These are phyloP conservation scores for Drosophila meridionalis DNA, from an alignment of 2,888 invertebrate genomes.

Conservation along the genomic window DNA sequence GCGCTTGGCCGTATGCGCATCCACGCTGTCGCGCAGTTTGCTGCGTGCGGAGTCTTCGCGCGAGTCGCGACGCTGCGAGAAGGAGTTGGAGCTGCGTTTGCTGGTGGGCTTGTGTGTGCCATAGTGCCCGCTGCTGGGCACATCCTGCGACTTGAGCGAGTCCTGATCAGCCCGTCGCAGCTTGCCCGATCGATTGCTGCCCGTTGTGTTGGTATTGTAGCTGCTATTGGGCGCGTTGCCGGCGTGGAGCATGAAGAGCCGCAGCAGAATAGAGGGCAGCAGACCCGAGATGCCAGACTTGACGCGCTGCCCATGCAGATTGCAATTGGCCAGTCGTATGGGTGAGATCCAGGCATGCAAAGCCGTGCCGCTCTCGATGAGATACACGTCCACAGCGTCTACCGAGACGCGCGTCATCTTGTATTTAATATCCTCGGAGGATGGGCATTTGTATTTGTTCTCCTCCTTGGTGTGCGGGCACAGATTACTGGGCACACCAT, in stretches of 20 bases:
- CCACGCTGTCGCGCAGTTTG: slow-evolving; percentile 81
- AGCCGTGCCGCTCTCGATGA: slow-evolving; percentile 95
- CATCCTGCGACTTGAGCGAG: slow-evolving; percentile 80
- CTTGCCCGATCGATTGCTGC: slow-evolving; percentile 85
- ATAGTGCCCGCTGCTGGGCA: slow-evolving; percentile 50
- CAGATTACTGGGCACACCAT: slow-evolving; percentile 89
- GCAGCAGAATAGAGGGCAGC: slow-evolving; percentile 90
- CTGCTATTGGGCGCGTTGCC: slow-evolving; percentile 84
- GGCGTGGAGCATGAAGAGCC: slow-evolving; percentile 88
- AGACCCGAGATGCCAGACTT: slow-evolving; percentile 95
- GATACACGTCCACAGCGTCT: slow-evolving; percentile 95
- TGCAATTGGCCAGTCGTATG: slow-evolving; percentile 94
- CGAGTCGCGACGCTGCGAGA: slow-evolving; percentile 84
- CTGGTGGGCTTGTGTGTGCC: slow-evolving; percentile 62
- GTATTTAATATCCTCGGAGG: slow-evolving; percentile 95
- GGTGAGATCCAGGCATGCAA: slow-evolving; percentile 95
- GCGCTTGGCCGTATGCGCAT: slow-evolving; percentile 75
- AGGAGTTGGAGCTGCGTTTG: slow-evolving; percentile 83
- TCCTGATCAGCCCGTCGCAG: slow-evolving; percentile 83
- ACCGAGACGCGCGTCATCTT: slow-evolving; percentile 95
- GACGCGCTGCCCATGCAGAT: slow-evolving; percentile 96
- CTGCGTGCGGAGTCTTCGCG: slow-evolving; percentile 81
- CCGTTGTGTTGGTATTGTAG: slow-evolving; percentile 89
- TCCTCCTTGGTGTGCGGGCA: slow-evolving; percentile 90
- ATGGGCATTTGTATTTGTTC: slow-evolving; percentile 91